A percentile compares a stretch with the other conserved stretches of the same genome.
These are phyloP conservation scores for Sepioteuthis lessoniana DNA, from an alignment of 2,888 invertebrate genomes.

Conservation along the genomic window DNA sequence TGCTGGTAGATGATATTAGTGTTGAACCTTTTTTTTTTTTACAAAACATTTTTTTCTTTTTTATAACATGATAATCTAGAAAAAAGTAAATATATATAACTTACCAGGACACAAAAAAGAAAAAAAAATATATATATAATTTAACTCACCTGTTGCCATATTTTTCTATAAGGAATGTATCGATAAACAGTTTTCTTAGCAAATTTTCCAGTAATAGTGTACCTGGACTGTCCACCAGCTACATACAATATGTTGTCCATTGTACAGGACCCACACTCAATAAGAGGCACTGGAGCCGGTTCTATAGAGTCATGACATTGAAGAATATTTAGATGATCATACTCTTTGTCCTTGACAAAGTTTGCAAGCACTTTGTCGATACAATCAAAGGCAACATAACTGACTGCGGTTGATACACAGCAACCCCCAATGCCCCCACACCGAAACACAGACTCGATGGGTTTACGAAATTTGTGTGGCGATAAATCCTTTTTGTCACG, in stretches of 20 bases:
- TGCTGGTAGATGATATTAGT: no score
- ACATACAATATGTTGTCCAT: slow-evolving; percentile 47
- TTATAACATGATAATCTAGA: no score
- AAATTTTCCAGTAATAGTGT: slow-evolving; percentile 50
- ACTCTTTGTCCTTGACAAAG: slow-evolving; percentile 24
- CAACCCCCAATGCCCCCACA: slow-evolving; percentile 44
- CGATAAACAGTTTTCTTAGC: slow-evolving; percentile 48
- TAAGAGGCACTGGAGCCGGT: slow-evolving; percentile 39
- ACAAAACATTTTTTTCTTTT: no score
- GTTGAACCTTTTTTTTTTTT: no score
- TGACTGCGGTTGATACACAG: slow-evolving; percentile 40
- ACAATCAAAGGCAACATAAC: slow-evolving; percentile 43
- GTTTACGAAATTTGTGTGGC: slow-evolving; percentile 44
- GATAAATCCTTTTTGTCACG: slow-evolving; percentile 43
- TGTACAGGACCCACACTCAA: slow-evolving; percentile 49
- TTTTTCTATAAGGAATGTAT: slow-evolving; percentile 45
- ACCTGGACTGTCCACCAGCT: slow-evolving; percentile 49
- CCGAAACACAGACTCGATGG: slow-evolving; percentile 36
- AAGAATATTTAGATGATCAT: slow-evolving; percentile 39
- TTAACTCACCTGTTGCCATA: slow-evolving; percentile 41
- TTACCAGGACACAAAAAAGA: no score
- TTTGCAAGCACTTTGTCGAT: slow-evolving; percentile 38
- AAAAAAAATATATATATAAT: neutral
- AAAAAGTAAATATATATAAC: no score
- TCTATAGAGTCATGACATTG: slow-evolving; percentile 45